Base-by-base conservation (phyloP, 2,888 invertebrate genomes). In the Cryptocheilus praepositus region DNA sequence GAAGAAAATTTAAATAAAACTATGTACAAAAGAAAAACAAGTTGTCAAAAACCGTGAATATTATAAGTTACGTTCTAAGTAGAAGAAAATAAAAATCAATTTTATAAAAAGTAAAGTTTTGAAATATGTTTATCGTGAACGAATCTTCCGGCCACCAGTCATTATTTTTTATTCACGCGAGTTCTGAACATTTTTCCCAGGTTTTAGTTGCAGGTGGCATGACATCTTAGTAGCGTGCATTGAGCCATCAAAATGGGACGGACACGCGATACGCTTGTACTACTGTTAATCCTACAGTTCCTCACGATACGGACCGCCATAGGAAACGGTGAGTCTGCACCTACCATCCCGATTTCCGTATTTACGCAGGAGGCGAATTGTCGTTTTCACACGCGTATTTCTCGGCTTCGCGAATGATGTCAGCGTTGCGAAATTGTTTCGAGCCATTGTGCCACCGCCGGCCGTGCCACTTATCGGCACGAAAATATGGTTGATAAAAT, bases 401-500 rank as follows among this genome's bases (percentile, higher is more conserved):
- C 5, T 18, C 16, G 52, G 15, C 11, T 4, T 36, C 36, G 36
- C 36, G 36, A 36, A 22, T 13, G 73, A 78, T 71, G 74, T 71
- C 77, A 77, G 52, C 36, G 67, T 52, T 79, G 71, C 73, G 80
- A 79, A 79, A 79, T 71, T 61, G 59, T 63, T 68, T 70, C 54
- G 58, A 51, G 16, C 69, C 53, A 76, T 79, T 79, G 79, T 74
- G 36, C 19, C 25, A 11, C 43, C 63, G 18, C 21, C 45, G 51
- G 58, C 62, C 58, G 74, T 70, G 71, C 66, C 69, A 74, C 74
- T 76, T 74, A 76, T 72, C 22, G 59, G 28, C 53, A 28, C 60
- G 61, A 73, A 66, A 79, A 76, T 70, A 61, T 65, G 54, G 36
- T 57, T 44, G 77, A 78, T 79, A 79, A 76, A 60, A 79, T 76